Evolutionary conservation across 2,888 invertebrate species (phyloP), one percentile per base, ranked within the genome.

Genomic region (Hyposoter didymator): DNA sequence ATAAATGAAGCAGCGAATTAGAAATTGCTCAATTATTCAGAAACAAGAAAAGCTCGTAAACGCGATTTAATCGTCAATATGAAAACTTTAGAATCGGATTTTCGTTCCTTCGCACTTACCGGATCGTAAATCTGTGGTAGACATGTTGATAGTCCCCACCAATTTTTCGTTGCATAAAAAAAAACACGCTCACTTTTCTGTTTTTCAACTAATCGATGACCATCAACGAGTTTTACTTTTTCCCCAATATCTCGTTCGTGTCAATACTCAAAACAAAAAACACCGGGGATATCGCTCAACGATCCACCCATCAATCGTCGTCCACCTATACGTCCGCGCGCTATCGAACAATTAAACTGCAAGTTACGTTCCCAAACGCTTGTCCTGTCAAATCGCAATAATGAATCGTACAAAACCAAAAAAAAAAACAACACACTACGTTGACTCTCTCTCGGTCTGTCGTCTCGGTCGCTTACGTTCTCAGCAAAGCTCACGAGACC

Each of bases 391-490:
- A 70, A 52, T 49, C 64, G n/a, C 52, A 1, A 19, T 28, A 17
- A 66, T 19, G 19, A 43, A 14, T 69, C 62, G 32, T 64, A 45
- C 28, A 22, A 67, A 59, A 45, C 28, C n/a, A 67, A 59, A 19
- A 14, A 1, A 47, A n/a, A 72, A 47, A 52, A 72, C 39, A 67
- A 74, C 66, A 74, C 66, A 66, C 62, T 43, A 22, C 69, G 43
- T 35, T 14, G 59, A 55, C 75, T 70, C 49, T 70, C 49, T 39
- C 79, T 70, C 59, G 62, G 55, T 52, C 14, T 64, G 62, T 78
- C 78, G 82, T 85, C 74, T 74, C 74, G 72, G 82, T 85, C 72
- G 79, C 66, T 82, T 78, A 52, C 74, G 73, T 84, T 84, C 80
- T 86, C 82, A 62, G 73, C 78, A 75, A 76, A 81, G 76, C 83